These are phyloP conservation scores for Oncorhynchus clarkii DNA, from an alignment of 2,113 vertebrate genomes.

Conservation along the genomic window DNA sequence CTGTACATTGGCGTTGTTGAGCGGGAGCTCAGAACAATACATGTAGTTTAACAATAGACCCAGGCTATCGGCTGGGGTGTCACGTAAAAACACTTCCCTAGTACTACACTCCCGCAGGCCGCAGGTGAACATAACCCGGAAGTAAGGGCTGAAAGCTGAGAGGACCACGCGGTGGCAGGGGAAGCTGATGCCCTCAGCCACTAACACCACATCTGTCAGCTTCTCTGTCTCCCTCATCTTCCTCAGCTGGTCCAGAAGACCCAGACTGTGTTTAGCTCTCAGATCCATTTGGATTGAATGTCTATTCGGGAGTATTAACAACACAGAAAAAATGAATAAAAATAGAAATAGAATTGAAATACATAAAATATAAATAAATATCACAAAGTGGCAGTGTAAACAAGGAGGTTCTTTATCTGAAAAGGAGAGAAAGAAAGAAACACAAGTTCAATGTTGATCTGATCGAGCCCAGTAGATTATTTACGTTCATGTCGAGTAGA, in stretches of 20 bases:
- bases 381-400: background rate
- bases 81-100: slow-evolving; percentile 81
- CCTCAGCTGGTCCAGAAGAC: slow-evolving; percentile 81
- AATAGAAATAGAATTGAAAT: background rate
- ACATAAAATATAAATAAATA: too few relatives aligned
- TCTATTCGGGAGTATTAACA: background rate
- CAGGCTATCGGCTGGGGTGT: slow-evolving; percentile 84
- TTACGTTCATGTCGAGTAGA: too few relatives aligned
- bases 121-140: slow-evolving; percentile 95
- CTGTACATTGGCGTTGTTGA: slow-evolving; percentile 84
- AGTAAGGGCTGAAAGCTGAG: slow-evolving; percentile 94
- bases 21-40: slow-evolving; percentile 82
- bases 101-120: slow-evolving; percentile 85
- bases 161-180: slow-evolving; percentile 90
- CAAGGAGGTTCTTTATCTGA: background rate
- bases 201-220: slow-evolving; percentile 86
- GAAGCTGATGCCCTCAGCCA: slow-evolving; percentile 87
- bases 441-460: too few relatives aligned
- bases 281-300: slow-evolving; percentile 73
- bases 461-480: too few relatives aligned
- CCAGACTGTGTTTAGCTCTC: slow-evolving; percentile 76
- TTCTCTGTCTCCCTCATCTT: slow-evolving; percentile 83
- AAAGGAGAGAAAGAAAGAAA: background rate
- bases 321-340: background rate
- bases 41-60: slow-evolving; percentile 83